phyloP scores from a whole-genome alignment of 1,140 invertebrate genomes.

The Drosophila melanica region DNA sequence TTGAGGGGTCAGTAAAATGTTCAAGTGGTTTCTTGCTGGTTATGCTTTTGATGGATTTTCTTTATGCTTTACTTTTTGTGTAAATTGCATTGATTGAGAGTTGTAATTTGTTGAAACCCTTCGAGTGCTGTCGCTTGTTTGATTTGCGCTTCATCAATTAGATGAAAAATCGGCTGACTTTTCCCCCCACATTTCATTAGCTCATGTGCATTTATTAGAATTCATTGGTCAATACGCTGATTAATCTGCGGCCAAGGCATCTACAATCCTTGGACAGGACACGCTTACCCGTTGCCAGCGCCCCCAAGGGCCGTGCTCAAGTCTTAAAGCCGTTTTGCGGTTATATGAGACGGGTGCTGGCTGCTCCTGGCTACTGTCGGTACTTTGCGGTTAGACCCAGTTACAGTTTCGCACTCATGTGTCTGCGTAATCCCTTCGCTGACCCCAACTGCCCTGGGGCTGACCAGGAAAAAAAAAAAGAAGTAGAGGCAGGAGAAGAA shows the following conservation, averaged over 20 bases:
- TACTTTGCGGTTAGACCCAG: slow-evolving; percentile 51
- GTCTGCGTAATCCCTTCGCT: slow-evolving; percentile 29
- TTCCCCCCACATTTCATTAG: slow-evolving; percentile 35
- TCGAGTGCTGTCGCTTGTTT: slow-evolving; percentile 28
- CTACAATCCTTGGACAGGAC: slow-evolving; percentile 26
- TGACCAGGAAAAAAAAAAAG: slow-evolving; percentile 15
- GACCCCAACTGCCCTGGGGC: slow-evolving; percentile 48
- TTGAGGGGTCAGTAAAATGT: slow-evolving; percentile 17
- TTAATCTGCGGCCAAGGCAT: slow-evolving; percentile 65
- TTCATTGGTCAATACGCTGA: slow-evolving; percentile 45
- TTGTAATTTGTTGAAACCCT: slow-evolving; percentile 67
- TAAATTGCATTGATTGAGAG: slow-evolving; percentile 66
- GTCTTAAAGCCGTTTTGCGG: slow-evolving; percentile 64
- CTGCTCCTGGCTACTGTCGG: slow-evolving; percentile 3
- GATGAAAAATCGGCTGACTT: slow-evolving; percentile 17
- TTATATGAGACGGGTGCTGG: slow-evolving; percentile 37
- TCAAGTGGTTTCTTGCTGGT: slow-evolving; percentile 57
- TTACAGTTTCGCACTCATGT: slow-evolving; percentile 32
- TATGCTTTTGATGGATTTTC: slow-evolving; percentile 74
- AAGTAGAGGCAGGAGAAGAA: neutral
- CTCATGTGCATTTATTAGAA: slow-evolving; percentile 42
- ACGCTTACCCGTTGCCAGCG: slow-evolving; percentile 1
- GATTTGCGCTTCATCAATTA: slow-evolving; percentile 49
- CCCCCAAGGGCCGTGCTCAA: slow-evolving; percentile 16
- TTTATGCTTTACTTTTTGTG: slow-evolving; percentile 30